Evolutionary conservation across 2,113 vertebrate species (phyloP).

Genomic region (Ariopsis seemanni): DNA sequence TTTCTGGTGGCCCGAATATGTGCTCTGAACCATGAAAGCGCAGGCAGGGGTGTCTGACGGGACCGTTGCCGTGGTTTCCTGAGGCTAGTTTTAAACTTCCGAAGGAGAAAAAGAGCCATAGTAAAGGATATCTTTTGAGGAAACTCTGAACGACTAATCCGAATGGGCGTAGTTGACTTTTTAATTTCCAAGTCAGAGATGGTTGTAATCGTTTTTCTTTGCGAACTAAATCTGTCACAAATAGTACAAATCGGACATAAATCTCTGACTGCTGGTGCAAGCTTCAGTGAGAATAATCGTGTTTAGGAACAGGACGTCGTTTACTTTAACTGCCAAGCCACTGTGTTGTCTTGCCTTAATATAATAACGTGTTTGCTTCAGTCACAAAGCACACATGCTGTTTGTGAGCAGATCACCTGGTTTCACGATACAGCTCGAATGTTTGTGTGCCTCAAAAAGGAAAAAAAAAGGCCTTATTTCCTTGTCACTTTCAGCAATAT

Average conservation of each 20-base stretch:
- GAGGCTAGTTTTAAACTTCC: conserved; percentile 62
- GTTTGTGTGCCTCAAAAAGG: not conserved
- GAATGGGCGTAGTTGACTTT: not conserved
- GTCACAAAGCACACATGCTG: not conserved
- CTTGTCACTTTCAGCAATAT: conserved; percentile 23
- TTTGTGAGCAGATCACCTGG: conserved; percentile 31
- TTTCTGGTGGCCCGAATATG: conserved; percentile 54
- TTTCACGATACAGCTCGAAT: conserved; percentile 15
- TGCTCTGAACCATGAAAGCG: conserved; percentile 55
- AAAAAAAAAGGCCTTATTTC: conserved; percentile 2
- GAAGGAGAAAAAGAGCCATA: conserved; percentile 54
- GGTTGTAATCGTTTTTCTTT: not conserved
- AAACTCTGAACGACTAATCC: conserved; percentile 34
- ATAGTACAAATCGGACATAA: not conserved
- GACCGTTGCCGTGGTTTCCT: conserved; percentile 67
- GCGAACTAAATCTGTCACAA: not conserved
- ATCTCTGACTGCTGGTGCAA: not conserved
- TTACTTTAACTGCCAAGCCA: conserved; percentile 11
- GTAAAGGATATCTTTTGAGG: conserved; percentile 53
- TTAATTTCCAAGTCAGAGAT: not conserved
- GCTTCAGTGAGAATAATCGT: not conserved
- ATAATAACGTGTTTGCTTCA: conserved; percentile 16
- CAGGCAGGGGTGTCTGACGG: conserved; percentile 52
- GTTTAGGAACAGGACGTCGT: not conserved
- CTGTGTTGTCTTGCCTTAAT: conserved; percentile 23